phyloP scores from a whole-genome alignment of 2,113 vertebrate species.

The Regulus satrapa region DNA sequence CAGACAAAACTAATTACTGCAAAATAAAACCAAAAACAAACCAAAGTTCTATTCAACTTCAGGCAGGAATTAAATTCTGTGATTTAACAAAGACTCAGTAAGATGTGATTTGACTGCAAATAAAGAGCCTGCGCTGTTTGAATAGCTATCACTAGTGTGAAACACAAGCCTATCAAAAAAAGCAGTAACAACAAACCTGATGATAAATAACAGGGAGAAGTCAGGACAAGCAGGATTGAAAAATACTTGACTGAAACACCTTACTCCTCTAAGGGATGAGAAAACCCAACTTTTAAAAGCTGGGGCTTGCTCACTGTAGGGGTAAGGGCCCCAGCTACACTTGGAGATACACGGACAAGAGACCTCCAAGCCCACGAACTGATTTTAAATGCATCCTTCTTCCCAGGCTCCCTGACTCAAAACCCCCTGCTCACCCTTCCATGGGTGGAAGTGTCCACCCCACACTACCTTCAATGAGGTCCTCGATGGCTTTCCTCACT shows the following conservation, averaged over 20 bases:
- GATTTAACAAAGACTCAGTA: not conserved
- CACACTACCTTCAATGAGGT: slow-evolving; percentile 92
- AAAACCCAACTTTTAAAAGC: not conserved
- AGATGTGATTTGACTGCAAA: not conserved
- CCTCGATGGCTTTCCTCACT: slow-evolving; percentile 95
- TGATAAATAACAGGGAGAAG: not conserved
- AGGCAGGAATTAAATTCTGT: not conserved
- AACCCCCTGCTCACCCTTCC: not conserved
- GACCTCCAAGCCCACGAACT: not conserved
- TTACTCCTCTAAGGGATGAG: not conserved
- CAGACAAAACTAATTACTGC: slow-evolving; percentile 35
- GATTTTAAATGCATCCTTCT: not conserved
- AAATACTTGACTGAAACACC: not conserved
- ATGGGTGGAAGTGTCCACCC: not conserved
- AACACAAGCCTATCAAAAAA: not conserved
- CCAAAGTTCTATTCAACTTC: not conserved
- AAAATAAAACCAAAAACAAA: not conserved
- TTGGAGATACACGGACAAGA: rapidly evolving
- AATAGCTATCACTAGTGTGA: not conserved
- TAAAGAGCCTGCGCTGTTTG: not conserved
- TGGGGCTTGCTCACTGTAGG: not conserved
- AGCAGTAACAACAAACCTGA: not conserved
- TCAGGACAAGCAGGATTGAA: not conserved
- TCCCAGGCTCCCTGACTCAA: not conserved
- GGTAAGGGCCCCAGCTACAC: not conserved